These are phyloP conservation scores for Rhinolophus ferrumequinum DNA, from an alignment of 2,113 vertebrate genomes.

Conservation along the genomic window DNA sequence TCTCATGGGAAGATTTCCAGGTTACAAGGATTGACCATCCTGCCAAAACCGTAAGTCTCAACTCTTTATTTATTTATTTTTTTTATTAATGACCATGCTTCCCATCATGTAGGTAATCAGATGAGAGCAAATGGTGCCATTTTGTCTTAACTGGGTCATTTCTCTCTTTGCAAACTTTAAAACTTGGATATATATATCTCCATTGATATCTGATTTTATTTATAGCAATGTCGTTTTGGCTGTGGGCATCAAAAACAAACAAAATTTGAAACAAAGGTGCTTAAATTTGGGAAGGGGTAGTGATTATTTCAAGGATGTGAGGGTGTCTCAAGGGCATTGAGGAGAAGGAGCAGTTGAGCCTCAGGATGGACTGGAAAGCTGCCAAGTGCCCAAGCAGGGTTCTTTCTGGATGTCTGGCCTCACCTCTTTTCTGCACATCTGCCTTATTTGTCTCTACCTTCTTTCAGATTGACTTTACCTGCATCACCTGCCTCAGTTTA, in stretches of 20 bases:
- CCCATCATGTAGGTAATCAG: neutral
- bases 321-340: neutral
- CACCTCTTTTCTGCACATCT: neutral
- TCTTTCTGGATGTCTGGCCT: neutral
- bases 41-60: neutral
- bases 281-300: neutral
- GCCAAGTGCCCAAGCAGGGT: neutral
- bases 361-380: neutral
- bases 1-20: neutral
- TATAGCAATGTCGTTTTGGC: neutral
- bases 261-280: neutral
- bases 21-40: neutral
- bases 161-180: slow-evolving; percentile 18
- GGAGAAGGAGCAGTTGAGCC: neutral
- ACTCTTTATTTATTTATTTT: neutral
- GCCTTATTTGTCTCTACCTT: neutral
- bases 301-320: neutral
- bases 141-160: neutral
- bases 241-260: neutral
- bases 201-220: neutral
- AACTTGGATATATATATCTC: neutral
- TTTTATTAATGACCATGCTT: neutral
- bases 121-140: neutral
- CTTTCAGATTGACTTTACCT: neutral
- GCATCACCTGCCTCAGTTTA: no score